Conservation (phyloP, 2,797 vertebrate species). For the Bradypodion ventrale region DNA sequence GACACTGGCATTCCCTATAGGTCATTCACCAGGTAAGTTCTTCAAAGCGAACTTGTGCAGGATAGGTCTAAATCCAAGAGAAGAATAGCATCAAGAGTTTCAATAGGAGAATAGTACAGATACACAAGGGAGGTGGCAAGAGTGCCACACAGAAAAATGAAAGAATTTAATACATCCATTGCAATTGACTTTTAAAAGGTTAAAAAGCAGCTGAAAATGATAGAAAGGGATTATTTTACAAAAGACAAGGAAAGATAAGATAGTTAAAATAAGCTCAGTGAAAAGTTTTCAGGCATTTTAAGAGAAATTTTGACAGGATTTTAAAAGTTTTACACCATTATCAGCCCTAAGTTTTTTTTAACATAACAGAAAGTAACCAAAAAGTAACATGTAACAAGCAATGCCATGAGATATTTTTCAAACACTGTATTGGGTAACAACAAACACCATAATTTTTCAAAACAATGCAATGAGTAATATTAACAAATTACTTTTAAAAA, state of each 20-base stretch:
- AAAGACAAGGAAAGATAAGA: neutral
- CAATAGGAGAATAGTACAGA: no score
- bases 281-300: neutral
- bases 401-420: no score
- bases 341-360: no score
- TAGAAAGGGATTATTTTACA: neutral
- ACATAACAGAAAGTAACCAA: no score
- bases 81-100: neutral
- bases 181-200: neutral
- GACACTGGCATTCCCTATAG: neutral
- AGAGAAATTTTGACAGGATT: no score
- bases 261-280: neutral
- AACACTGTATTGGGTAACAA: no score
- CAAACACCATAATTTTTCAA: neutral
- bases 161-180: neutral
- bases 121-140: no score
- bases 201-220: neutral
- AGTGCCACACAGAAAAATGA: neutral
- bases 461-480: neutral
- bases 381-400: no score
- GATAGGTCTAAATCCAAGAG: neutral
- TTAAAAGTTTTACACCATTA: no score
- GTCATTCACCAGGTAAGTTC: neutral
- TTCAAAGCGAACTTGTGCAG: neutral
- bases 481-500: no score